phyloP scores from a whole-genome alignment of 2,888 invertebrate species.

The Phorcus lineatus region DNA sequence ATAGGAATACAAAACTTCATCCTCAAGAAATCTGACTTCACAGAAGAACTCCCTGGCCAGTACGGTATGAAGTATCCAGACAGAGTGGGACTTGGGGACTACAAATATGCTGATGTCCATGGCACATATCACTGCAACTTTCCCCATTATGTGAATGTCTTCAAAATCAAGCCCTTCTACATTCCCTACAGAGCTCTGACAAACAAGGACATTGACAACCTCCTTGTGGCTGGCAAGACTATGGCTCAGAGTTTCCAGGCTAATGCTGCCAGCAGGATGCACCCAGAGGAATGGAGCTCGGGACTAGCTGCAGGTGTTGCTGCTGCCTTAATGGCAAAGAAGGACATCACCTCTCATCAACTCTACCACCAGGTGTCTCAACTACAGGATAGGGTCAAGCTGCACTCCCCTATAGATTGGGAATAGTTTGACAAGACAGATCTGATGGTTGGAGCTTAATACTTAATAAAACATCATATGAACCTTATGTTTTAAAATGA shows the following conservation, averaged over 20 bases:
- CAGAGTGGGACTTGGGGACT: conserved; percentile 39
- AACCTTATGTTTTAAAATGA: no score
- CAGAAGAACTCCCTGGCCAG: background rate
- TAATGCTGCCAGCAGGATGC: conserved; percentile 38
- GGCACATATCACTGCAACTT: conserved; percentile 28
- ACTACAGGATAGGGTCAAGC: conserved; percentile 20
- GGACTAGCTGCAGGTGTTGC: conserved; percentile 40
- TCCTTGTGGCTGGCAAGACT: conserved; percentile 44
- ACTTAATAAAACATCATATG: no score
- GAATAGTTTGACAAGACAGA: no score
- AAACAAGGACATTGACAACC: conserved; percentile 38
- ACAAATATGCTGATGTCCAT: conserved; percentile 38
- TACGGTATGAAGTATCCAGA: conserved; percentile 32
- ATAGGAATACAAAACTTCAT: conserved; percentile 36
- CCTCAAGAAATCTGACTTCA: conserved; percentile 30
- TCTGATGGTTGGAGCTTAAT: no score
- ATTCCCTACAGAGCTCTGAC: conserved; percentile 44
- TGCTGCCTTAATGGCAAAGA: conserved; percentile 33
- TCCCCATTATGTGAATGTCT: conserved; percentile 33
- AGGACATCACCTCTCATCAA: conserved; percentile 26
- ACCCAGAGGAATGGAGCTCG: conserved; percentile 38
- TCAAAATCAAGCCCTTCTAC: conserved; percentile 32
- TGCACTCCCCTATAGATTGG: conserved; percentile 31
- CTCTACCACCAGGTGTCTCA: conserved; percentile 14
- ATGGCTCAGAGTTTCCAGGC: conserved; percentile 43